These are phyloP conservation scores for Megalonaias nervosa DNA, from an alignment of 1,140 invertebrate species.

Conservation along the genomic window DNA sequence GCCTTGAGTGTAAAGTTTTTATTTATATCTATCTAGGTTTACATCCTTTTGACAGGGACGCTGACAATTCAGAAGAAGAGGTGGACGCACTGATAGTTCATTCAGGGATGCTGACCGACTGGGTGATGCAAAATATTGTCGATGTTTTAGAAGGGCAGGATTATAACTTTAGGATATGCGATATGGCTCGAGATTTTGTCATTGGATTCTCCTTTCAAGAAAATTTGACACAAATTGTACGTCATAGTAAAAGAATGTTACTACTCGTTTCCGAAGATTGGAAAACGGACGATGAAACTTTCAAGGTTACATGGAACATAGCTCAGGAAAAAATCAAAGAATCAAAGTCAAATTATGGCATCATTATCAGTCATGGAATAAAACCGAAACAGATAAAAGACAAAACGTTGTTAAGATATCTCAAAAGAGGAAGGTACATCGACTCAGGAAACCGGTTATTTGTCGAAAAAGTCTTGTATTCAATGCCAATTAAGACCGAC, in stretches of 20 bases:
- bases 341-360: conserved; percentile 43
- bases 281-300: conserved; percentile 22
- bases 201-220: conserved; percentile 48
- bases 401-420: conserved; percentile 39
- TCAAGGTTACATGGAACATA: conserved; percentile 42
- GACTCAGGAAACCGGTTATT: conserved; percentile 35
- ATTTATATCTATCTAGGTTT: conserved; percentile 53
- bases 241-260: conserved; percentile 50
- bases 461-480: conserved; percentile 40
- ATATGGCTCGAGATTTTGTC: conserved; percentile 49
- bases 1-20: conserved; percentile 48
- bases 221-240: conserved; percentile 48
- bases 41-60: conserved; percentile 57
- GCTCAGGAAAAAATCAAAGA: conserved; percentile 50
- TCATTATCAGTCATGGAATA: conserved; percentile 37
- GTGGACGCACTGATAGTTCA: conserved; percentile 49
- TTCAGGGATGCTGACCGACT: conserved; percentile 35
- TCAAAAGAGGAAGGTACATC: conserved; percentile 43
- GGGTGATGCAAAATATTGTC: conserved; percentile 48
- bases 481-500: conserved; percentile 24
- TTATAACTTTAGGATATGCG: conserved; percentile 41
- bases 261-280: conserved; percentile 42
- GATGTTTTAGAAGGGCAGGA: conserved; percentile 37
- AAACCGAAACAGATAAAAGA: conserved; percentile 29
- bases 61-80: conserved; percentile 28